Evolutionary conservation across 2,113 vertebrate species (phyloP), one percentile per base, ranked within the genome.

Genomic region (Ictidomys tridecemlineatus): DNA sequence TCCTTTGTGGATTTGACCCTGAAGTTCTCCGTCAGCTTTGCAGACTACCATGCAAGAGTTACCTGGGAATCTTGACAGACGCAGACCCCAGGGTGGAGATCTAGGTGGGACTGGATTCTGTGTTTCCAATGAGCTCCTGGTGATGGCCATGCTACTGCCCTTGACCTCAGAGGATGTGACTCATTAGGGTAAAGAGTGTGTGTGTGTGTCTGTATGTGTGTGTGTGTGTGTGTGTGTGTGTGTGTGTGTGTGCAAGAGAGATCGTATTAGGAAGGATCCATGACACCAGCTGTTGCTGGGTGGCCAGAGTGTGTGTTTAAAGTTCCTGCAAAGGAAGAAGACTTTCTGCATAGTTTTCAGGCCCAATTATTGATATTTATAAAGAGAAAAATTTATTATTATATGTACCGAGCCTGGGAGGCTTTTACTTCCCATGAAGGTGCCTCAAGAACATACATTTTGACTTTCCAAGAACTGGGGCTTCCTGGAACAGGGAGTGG

Each of bases 351-450:
- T 69, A 26, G 24, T 73, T 45, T 78, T 87, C 58, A 78, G 77
- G 92, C 85, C 94, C 80, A 93, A 56, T 37, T 0, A 12, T 83
- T 96, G 96, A 93, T 88, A 65, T 69, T 72, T 97, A 74, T 61
- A 95, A 34, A 78, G 96, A 97, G 45, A 96, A 94, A 93, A 98
- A 93, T 58, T 17, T 67, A 24, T 80, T 90, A 61, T 72, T 91
- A 79, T 24, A 76, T 84, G 17, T 26, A 4, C 76, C 56, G 67
- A 90, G 88, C 92, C 79, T 0, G 85, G 85, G 76, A 83, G 85
- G 93, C 69, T 92, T 98, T 97, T 96, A 93, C 96, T 83, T 98
- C 30, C 76, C 86, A 45, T 61, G 30, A 51, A 74, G 37, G 94
- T 93, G 20, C 51, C 53, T 74, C 37, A 48, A 91, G 87, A 86